Evolutionary conservation across 2,888 invertebrate genomes (phyloP).

Genomic region (Parnassius orleans): DNA sequence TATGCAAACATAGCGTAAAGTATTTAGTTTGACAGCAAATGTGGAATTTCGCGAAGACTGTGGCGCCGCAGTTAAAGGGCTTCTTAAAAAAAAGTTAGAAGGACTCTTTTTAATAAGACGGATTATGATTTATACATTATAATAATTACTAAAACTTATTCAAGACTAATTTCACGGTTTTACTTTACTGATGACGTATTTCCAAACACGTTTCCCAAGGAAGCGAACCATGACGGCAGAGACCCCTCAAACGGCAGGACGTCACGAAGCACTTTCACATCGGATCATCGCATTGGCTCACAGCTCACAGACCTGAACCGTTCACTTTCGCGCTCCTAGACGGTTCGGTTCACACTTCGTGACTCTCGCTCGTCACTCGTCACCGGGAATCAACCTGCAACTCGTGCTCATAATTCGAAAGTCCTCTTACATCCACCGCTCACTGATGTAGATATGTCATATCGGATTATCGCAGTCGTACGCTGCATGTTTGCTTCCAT

Average conservation of each 20-base stretch:
- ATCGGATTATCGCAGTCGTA: neutral
- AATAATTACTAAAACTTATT: no score
- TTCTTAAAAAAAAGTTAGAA: no score
- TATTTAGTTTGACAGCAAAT: no score
- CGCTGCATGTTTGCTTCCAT: no score
- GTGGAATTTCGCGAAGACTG: no score
- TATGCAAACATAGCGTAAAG: no score
- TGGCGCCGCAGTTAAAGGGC: no score
- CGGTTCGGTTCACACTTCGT: conserved; percentile 19
- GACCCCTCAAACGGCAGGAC: neutral
- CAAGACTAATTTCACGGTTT: no score
- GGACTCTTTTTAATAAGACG: no score
- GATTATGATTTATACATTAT: no score
- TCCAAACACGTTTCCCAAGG: neutral
- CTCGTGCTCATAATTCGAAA: neutral
- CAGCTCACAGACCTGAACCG: neutral
- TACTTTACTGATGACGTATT: no score
- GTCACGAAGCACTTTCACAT: conserved; percentile 22
- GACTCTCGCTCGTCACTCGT: conserved; percentile 1
- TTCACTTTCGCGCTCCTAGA: conserved; percentile 26
- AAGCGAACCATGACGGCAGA: conserved; percentile 1
- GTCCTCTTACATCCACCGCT: neutral
- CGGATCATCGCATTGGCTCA: neutral
- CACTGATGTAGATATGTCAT: neutral
- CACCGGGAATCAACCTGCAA: neutral